Base-by-base conservation (phyloP, 1,140 invertebrate genomes). In the Macrostomum lignano region DNA sequence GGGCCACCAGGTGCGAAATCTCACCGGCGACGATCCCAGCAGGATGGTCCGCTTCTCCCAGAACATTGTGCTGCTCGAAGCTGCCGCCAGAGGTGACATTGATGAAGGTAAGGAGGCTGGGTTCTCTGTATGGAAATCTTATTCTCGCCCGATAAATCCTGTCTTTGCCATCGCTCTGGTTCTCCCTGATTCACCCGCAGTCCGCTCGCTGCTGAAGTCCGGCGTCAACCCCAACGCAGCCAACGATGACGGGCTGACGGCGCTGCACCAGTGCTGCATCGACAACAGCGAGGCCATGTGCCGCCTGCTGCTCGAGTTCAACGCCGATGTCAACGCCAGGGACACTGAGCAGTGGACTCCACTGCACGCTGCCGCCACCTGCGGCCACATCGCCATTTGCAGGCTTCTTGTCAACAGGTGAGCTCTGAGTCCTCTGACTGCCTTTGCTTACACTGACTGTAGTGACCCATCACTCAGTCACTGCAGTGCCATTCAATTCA, bases 271-370 rank as follows among this genome's bases (percentile, higher is more conserved):
- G 64, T 93, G 84, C 56, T 94, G 86, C 49, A 96, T 96, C 43
- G 88, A 98, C 56, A 81, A 96, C 52, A 93, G 84, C 55, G 76
- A 88, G 54, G 74, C 84, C 33, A 91, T 98, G 77, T 70, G 94
- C 65, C 70, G 72, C 39, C 58, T 96, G 3, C 63, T 98, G n/a
- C 59, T 94, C 24, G 74, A 88, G 45, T 76, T 76, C 60, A 78
- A 78, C 30, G 86, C 84, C 17, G 76, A 93, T 55, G 82, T 96
- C 0, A 94, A 96, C 61, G 81, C 86, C 0, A 75, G 82, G 47
- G 88, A 98, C 51, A 86, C 76, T 47, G 88, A 98, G 56, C 74
- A 77, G 55, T 98, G 88, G 88, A 96, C 88, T 20, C 86, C 88
- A 0, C 56, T 98, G 13, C 88, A 96, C 61, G 86, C 88, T 10